Evolutionary conservation across 2,888 invertebrate genomes (phyloP).

Genomic region (Oxyteleia sp.): DNA sequence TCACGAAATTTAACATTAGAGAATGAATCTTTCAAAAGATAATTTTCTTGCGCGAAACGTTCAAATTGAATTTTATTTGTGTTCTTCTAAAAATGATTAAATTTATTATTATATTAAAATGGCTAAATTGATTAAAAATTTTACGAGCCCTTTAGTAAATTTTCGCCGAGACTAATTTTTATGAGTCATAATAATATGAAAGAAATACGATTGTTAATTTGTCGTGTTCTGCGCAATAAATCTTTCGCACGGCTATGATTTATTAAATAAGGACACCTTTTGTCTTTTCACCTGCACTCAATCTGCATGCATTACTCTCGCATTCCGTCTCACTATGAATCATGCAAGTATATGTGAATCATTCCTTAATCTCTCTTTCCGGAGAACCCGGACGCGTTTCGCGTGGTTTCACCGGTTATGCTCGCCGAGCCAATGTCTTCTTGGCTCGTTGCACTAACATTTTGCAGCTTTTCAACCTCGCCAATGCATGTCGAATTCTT

Average conservation of each 20-base stretch:
- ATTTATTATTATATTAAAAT: too few species aligned
- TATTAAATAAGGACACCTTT: constrained; percentile 67
- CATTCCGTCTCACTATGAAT: constrained; percentile 72
- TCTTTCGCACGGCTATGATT: constrained; percentile 31
- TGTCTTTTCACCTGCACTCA: constrained; percentile 70
- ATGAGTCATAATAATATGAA: constrained; percentile 32
- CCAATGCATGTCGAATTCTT: constrained; percentile 29
- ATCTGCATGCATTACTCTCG: constrained; percentile 59
- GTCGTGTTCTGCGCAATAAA: constrained; percentile 57
- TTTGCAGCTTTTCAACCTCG: constrained; percentile 62
- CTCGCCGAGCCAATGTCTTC: constrained; percentile 68
- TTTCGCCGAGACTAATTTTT: constrained; percentile 25
- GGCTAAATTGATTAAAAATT: too few species aligned
- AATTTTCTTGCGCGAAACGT: too few species aligned
- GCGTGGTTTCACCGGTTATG: constrained; percentile 70
- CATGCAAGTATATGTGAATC: constrained; percentile 71
- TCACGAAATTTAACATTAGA: too few species aligned
- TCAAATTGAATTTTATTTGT: too few species aligned
- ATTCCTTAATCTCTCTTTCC: constrained; percentile 72
- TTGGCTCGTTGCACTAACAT: constrained; percentile 72
- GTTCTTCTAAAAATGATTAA: too few species aligned
- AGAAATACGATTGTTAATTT: constrained; percentile 34
- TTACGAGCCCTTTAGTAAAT: constrained; percentile 34
- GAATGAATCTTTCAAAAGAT: too few species aligned
- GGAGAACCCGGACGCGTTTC: constrained; percentile 74